Evolutionary conservation across 1,140 invertebrate species (phyloP), one percentile per base, ranked within the genome.

Genomic region (Samia ricini): DNA sequence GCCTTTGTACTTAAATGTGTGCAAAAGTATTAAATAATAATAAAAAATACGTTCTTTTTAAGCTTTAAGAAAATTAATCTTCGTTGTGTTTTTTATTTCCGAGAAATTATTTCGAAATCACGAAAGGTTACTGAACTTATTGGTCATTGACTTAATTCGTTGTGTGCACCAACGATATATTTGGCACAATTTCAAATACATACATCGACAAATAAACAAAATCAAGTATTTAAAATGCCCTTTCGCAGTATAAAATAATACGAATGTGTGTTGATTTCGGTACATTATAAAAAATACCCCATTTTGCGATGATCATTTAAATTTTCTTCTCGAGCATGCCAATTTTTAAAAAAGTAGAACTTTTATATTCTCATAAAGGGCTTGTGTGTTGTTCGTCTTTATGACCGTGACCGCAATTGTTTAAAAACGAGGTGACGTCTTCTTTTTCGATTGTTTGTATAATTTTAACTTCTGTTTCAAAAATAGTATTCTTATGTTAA

Each of bases 41-140:
- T n/a, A n/a, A n/a, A n/a, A n/a, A n/a, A 42, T 15, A 42, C n/a
- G 12, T 15, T 42, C 33, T 42, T 12, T 42, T 12, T 15, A 42
- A 42, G n/a, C 1, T 1, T 42, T 12, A 1, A 42, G 7, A 42
- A 42, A 42, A 42, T 42, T 0, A 1, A 15, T 42, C 8, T 26
- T 15, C 33, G n/a, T 42, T 42, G n/a, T 42, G 33, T 42, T 42
- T 42, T 12, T 15, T 42, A 12, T 42, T 42, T 42, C 33, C n/a
- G 3, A 4, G 33, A 15, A 15, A 42, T 42, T 42, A 42, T 42
- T 42, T 42, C n/a, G 33, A 42, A 42, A 42, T 57, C 42, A 54
- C 52, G 51, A 74, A 62, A 80, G 71, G 68, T 89, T 83, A 52
- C 67, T 78, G 77, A 85, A 82, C 68, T 77, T 77, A 52, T 81